Evolutionary conservation across 2,888 invertebrate genomes (phyloP), one percentile per base, ranked within the genome.

Genomic region (Metellina segmentata): DNA sequence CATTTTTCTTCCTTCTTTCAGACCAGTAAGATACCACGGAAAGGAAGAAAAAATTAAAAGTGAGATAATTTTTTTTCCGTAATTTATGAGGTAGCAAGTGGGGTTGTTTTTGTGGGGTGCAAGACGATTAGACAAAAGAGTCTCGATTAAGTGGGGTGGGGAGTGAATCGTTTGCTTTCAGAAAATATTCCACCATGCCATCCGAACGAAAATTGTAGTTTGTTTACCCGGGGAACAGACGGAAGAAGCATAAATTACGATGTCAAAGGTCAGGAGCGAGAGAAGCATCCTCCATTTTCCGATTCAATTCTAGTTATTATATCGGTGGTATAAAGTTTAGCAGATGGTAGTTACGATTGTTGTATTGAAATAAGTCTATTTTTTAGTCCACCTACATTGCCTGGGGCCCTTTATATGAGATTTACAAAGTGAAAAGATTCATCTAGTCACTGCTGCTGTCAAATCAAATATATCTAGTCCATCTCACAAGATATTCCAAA

Each of bases 41-140:
- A 7, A 61, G 7, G 48, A 77, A 34, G 61, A 61, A 16, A 49
- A 48, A 81, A 70, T 49, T 11, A 34, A n/a, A 49, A 48, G 81
- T 72, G 52, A 61, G 61, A 61, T 61, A 61, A n/a, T 85, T 85
- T 85, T 75, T 77, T 48, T 20, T 61, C 9, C 61, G 49, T 86
- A 86, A 86, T 86, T 86, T 86, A 86, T 78, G 71, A 69, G n/a
- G 86, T 78, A 70, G 86, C 49, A n/a, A 51, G 20, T 78, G 78
- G 13, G 69, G 70, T 9, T n/a, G 52, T 51, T 53, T 83, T 81
- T 72, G 74, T 83, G 52, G 83, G 34, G 71, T 71, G 81, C 34
- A 81, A n/a, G 69, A 81, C 49, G 48, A 69, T 48, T 34, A 34
- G 34, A 61, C 61, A 61, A 61, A 61, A 9, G 61, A 69, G 19